Base-by-base conservation (phyloP, 2,797 vertebrate genomes). In the Uromys caudimaculatus region DNA sequence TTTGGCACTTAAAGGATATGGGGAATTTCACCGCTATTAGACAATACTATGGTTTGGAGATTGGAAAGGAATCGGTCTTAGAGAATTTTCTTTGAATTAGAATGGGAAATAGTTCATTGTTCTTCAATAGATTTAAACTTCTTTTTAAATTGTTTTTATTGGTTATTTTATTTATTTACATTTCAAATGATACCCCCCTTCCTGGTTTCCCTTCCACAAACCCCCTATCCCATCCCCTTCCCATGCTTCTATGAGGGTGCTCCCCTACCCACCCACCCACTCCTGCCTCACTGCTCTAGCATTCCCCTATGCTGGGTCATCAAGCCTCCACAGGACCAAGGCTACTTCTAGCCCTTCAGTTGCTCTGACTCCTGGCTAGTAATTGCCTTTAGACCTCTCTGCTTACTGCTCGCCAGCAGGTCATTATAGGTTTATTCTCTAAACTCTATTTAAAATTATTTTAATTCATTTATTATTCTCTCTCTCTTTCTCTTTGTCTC, bases 41-140 rank as follows among this genome's bases (percentile, higher is more conserved):
- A 56, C 60, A 44, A 54, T 54, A 21, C 1, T 8, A 13, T 14
- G 64, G 77, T 50, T 76, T 64, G 64, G 50, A 52, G 5, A 35
- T 21, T 92, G 85, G 41, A 90, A 96, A 75, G 64, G 32, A 87
- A 93, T 90, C 8, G 60, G 32, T 29, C 10, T 78, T 64, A 79
- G 67, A 67, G 14, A 67, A 90, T 71, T 89, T 91, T 69, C 56
- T 35, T n/a, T 60, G 83, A 90, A 89, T 69, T 50, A 89, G 1
- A 56, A 44, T 12, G 54, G 32, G 14, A 19, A 94, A 8, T 60
- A 54, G 88, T 87, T 96, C 32, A 91, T 60, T 94, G 84, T 13
- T 44, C 56, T 79, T 24, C 64, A 58, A 21, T 90, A 91, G 75
- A 79, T 78, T 79, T 86, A 75, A 94, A 83, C 41, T 85, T 91